Evolutionary conservation across 2,888 invertebrate species (phyloP).

Genomic region (Adela reaumurella): DNA sequence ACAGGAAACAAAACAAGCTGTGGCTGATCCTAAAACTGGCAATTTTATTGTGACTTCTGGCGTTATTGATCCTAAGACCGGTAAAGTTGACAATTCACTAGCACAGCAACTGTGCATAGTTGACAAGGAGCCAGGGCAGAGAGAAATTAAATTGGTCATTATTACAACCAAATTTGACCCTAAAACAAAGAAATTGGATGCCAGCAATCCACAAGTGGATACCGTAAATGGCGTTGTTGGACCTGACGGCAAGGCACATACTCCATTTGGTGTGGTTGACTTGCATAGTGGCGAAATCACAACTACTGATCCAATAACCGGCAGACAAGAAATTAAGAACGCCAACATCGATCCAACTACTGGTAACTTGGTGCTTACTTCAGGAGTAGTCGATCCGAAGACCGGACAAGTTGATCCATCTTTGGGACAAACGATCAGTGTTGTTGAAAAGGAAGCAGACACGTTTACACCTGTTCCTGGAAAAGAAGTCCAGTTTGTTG

Average conservation of each 20-base stretch:
- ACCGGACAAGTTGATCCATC: slow-evolving; percentile 30
- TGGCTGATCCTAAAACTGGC: slow-evolving; percentile 20
- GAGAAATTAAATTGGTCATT: slow-evolving; percentile 32
- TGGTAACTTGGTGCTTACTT: slow-evolving; percentile 33
- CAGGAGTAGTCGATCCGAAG: slow-evolving; percentile 35
- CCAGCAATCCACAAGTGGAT: slow-evolving; percentile 26
- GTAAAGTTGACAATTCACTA: slow-evolving; percentile 42
- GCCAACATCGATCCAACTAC: slow-evolving; percentile 35
- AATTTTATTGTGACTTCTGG: slow-evolving; percentile 21
- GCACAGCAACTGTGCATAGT: slow-evolving; percentile 52
- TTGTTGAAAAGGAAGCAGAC: slow-evolving; percentile 31
- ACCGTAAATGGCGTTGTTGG: slow-evolving; percentile 16
- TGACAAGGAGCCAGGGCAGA: slow-evolving; percentile 36
- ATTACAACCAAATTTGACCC: slow-evolving; percentile 38
- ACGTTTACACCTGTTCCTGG: not conserved
- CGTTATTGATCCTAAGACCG: slow-evolving; percentile 34
- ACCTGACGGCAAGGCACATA: slow-evolving; percentile 41
- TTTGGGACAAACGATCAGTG: slow-evolving; percentile 29
- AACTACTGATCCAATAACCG: slow-evolving; percentile 35
- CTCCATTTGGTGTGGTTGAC: slow-evolving; percentile 33
- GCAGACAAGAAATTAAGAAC: slow-evolving; percentile 40
- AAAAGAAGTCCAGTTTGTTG: slow-evolving; percentile 43
- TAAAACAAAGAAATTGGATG: slow-evolving; percentile 40
- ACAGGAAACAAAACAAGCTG: slow-evolving; percentile 12
- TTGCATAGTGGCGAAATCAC: slow-evolving; percentile 29